Evolutionary conservation across 2,888 invertebrate genomes (phyloP).

Genomic region (Lampropteryx suffumata): DNA sequence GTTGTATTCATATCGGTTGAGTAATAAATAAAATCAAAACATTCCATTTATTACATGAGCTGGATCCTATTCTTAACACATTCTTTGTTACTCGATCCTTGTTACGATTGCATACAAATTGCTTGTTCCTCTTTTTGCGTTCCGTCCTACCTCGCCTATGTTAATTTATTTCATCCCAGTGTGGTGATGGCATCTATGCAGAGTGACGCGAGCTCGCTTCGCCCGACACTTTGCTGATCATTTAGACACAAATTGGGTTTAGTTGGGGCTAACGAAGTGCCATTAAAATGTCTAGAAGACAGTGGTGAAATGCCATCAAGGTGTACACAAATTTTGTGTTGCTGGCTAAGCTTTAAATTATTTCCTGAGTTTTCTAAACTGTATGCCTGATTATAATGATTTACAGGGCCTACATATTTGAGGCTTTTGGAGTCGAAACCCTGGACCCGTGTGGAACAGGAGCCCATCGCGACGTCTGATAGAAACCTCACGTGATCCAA

Average conservation of each 20-base stretch:
- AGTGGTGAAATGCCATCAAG: background rate
- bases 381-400: no score
- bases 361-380: no score
- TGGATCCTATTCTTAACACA: no score
- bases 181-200: conserved; percentile 22
- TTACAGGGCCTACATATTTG: no score
- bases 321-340: background rate
- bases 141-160: conserved; percentile 4
- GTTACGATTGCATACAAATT: conserved; percentile 23
- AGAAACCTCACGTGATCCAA: no score
- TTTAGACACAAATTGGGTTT: conserved; percentile 23
- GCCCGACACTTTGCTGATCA: conserved; percentile 9
- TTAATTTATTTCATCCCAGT: conserved; percentile 10
- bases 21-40: no score
- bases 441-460: no score
- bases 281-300: conserved; percentile 12
- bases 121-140: conserved; percentile 7
- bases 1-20: no score
- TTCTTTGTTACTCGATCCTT: conserved; percentile 8
- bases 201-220: conserved; percentile 11
- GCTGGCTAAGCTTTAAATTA: no score
- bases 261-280: conserved; percentile 7
- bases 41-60: no score
- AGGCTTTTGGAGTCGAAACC: no score
- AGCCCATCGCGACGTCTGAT: no score